Base-by-base conservation (phyloP, 2,797 vertebrate species). In the Streptopelia turtur region DNA sequence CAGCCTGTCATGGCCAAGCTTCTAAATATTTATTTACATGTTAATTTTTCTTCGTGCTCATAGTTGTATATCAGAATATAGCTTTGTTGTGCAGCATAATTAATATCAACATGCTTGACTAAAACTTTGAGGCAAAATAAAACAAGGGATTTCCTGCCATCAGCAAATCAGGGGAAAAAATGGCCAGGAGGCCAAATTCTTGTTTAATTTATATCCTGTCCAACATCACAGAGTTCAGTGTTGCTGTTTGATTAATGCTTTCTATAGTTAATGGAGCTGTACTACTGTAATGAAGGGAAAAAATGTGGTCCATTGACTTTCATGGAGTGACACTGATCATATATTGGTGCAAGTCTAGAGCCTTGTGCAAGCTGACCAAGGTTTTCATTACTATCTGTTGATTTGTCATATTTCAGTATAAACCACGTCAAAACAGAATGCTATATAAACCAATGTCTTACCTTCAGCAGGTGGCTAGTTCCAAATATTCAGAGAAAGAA, bases 181-280 rank as follows among this genome's bases (percentile, higher is more conserved):
- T 66, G 57, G 10, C 53, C 30, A 53, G 41, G 28, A 94, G 77
- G 72, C 50, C 63, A 87, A 93, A 90, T 83, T 94, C 66, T 84
- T 79, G 31, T 37, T 41, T 84, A 89, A 89, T 87, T 89, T 95
- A 82, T 92, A 56, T 37, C 81, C 66, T 74, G 41, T 10, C 71
- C 33, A 60, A 45, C 55, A 84, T 82, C 83, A 69, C 50, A 70
- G 52, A 81, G 43, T 82, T 93, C 92, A 79, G 39, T 82, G 70
- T 83, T 78, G 63, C 39, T 74, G 56, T 60, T 74, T 92, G 88
- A 92, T 87, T 95, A 93, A 92, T 66, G 83, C 53, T 87, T 93
- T 92, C 66, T 92, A 13, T 70, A 93, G 68, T 90, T 95, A 96
- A 97, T 87, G 69, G 84, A 93, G 75, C 92, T 83, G 56, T 94